Evolutionary conservation across 2,888 invertebrate genomes (phyloP).

Genomic region (Fragum fragum): DNA sequence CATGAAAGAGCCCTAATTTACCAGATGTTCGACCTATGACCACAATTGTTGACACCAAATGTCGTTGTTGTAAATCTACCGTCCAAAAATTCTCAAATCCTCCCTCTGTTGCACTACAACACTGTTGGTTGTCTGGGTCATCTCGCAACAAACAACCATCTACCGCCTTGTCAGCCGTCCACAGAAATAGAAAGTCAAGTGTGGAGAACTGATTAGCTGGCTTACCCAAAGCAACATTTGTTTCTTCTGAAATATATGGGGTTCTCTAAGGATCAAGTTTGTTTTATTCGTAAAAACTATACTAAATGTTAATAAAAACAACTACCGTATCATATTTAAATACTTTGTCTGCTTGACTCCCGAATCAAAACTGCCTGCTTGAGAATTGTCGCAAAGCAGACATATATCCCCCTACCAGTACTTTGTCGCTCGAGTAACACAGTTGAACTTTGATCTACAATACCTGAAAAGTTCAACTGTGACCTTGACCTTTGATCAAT

Average conservation of each 20-base stretch:
- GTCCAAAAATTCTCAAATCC: conserved; percentile 30
- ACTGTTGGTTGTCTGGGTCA: conserved; percentile 34
- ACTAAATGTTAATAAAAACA: no score
- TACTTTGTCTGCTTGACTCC: no score
- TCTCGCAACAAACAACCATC: conserved; percentile 30
- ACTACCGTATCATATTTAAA: no score
- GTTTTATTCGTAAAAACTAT: no score
- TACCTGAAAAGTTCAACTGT: no score
- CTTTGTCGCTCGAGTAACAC: no score
- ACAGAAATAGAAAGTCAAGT: conserved; percentile 22
- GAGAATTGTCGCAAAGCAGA: no score
- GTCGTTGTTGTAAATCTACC: conserved; percentile 20
- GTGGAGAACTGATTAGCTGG: conserved; percentile 15
- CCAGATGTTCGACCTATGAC: background rate
- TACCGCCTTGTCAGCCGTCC: conserved; percentile 43
- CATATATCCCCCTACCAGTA: no score
- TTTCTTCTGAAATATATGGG: background rate
- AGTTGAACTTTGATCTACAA: no score
- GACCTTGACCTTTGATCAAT: no score
- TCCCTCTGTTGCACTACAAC: conserved; percentile 35
- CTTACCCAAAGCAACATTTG: conserved; percentile 27
- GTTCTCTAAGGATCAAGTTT: no score
- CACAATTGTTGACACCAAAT: background rate
- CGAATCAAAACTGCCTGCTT: no score
- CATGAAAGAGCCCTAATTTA: background rate